Base-by-base conservation (phyloP, 2,113 vertebrate genomes). In the Callithrix jacchus region DNA sequence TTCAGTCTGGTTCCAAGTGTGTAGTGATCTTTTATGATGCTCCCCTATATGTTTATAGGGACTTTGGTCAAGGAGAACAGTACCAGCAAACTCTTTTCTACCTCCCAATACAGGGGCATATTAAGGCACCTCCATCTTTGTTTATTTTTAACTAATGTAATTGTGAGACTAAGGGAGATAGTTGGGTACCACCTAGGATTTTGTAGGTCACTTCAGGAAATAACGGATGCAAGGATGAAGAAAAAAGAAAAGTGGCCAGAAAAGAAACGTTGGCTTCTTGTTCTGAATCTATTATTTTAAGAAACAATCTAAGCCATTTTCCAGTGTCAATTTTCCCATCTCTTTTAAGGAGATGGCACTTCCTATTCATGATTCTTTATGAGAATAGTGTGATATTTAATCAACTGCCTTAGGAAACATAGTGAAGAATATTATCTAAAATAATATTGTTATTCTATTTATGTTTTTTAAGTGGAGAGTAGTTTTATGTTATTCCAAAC, bases 401-500 rank as follows among this genome's bases (percentile, higher is more conserved):
- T 94, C 25, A 32, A 20, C 40, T 86, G 18, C 6, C 77, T 79
- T 8, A 56, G 58, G 21, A 95, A 96, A 80, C 1, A 83, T 12
- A 61, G 8, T 68, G 20, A 82, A 73, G 16, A 61, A 27, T 40
- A 40, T 47, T 68, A 89, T 3, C 13, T 66, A 89, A 95, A 83
- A 61, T 16, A 79, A 68, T 20, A 45, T 4, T 82, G 1, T 45
- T 61, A 76, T 71, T 96, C 64, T 93, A 61, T 73, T 96, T 88
- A 54, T 82, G 3, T 73, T 66, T 84, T 20, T 92, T 77, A 86
- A 74, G 58, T 86, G 40, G 32, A 83, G 8, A 89, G 12, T 23
- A 56, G 20, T 68, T 97, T 10, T 74, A 73, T 64, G 45, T 81
- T 93, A 68, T 76, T 91, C n/a, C 79, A 87, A 89, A 87, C 2